These are phyloP conservation scores for Rhinatrema bivittatum DNA, from an alignment of 2,797 vertebrate genomes.

Conservation along the genomic window DNA sequence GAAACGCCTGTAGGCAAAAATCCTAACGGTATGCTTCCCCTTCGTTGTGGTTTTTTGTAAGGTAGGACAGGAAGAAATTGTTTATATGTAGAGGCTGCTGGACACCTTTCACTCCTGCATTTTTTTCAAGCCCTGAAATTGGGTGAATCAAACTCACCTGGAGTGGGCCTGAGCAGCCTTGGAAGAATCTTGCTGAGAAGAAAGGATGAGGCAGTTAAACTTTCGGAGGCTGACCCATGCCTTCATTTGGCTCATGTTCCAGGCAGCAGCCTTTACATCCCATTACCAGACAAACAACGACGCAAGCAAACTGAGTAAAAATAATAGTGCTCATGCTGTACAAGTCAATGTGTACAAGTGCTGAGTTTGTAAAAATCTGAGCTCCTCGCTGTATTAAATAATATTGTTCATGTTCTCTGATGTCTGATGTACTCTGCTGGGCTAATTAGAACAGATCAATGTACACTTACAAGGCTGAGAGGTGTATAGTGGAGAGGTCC, in stretches of 20 bases:
- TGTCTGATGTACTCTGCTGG: slow-evolving; percentile 26
- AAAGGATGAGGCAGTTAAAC: too few species aligned
- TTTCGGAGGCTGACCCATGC: slow-evolving; percentile 17
- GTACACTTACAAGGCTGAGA: slow-evolving; percentile 36
- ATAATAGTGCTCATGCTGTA: slow-evolving; percentile 9
- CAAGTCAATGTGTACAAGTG: slow-evolving; percentile 24
- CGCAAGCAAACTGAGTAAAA: slow-evolving; percentile 6
- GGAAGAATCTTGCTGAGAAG: too few species aligned
- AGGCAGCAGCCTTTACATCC: slow-evolving; percentile 21
- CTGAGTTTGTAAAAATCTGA: slow-evolving; percentile 21
- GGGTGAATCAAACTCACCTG: too few species aligned
- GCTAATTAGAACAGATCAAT: slow-evolving; percentile 39
- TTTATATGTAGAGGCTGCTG: too few species aligned
- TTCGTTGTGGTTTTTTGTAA: too few species aligned
- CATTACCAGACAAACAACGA: slow-evolving; percentile 20
- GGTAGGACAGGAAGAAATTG: too few species aligned
- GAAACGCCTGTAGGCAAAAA: too few species aligned
- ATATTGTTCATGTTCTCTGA: slow-evolving; percentile 17
- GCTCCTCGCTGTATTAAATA: slow-evolving; percentile 29
- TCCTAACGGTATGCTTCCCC: too few species aligned
- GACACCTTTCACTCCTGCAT: too few species aligned
- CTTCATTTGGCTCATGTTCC: slow-evolving; percentile 28
- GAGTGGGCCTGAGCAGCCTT: too few species aligned
- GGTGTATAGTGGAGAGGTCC: slow-evolving; percentile 23
- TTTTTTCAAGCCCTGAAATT: too few species aligned